A percentile compares a stretch with the other conserved stretches of the same genome.
phyloP scores from a whole-genome alignment of 2,888 invertebrate species.

The Sepioteuthis lessoniana region DNA sequence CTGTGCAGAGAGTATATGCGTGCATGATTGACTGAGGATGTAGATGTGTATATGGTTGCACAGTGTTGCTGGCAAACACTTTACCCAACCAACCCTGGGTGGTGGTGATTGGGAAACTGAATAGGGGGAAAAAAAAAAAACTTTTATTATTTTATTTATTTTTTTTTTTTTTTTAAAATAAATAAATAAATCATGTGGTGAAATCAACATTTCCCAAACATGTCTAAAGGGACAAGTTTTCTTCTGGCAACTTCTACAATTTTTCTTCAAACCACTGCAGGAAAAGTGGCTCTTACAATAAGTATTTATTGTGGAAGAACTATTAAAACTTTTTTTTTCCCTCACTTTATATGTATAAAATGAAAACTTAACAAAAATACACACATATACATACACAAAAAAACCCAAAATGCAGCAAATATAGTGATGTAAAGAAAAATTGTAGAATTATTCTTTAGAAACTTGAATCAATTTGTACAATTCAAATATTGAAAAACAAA shows the following conservation, averaged over 20 bases:
- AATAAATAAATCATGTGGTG: neutral
- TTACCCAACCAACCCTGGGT: neutral
- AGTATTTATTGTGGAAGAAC: slow-evolving; percentile 15
- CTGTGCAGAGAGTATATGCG: neutral
- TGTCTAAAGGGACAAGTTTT: neutral
- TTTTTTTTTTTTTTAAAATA: neutral
- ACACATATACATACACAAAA: neutral
- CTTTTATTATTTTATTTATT: too few relatives aligned
- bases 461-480: slow-evolving; percentile 40
- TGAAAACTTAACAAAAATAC: neutral
- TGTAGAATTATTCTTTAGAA: slow-evolving; percentile 47
- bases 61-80: slow-evolving; percentile 9
- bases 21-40: neutral
- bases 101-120: neutral
- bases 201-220: neutral
- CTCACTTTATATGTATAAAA: slow-evolving; percentile 8
- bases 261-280: slow-evolving; percentile 43
- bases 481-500: neutral
- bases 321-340: neutral
- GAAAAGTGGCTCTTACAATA: slow-evolving; percentile 10
- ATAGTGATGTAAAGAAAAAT: slow-evolving; percentile 43
- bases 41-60: neutral
- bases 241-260: slow-evolving; percentile 44
- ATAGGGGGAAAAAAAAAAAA: neutral
- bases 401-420: neutral